Evolutionary conservation across 2,113 vertebrate species (phyloP).

Genomic region (Arenaria interpres): DNA sequence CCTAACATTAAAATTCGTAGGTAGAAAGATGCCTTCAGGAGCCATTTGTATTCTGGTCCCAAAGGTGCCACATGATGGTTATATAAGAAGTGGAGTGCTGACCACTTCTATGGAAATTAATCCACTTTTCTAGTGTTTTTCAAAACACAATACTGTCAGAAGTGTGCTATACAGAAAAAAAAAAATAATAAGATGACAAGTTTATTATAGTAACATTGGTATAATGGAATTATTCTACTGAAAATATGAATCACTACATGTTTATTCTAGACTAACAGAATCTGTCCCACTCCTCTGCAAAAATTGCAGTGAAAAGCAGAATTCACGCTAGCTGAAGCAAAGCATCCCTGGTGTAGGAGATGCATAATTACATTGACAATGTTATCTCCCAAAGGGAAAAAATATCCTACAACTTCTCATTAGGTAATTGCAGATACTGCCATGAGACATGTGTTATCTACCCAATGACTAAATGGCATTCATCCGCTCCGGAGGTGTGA

Average conservation of each 20-base stretch:
- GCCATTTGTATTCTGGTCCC: background rate
- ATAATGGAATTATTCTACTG: background rate
- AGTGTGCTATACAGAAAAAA: background rate
- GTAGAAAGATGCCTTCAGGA: background rate
- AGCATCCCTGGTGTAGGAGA: background rate
- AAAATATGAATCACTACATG: background rate
- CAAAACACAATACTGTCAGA: background rate
- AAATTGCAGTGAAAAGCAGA: constrained; percentile 7
- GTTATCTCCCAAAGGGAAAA: background rate
- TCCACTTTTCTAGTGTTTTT: background rate
- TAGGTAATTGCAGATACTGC: background rate
- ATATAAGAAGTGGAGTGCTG: background rate
- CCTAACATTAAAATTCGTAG: background rate
- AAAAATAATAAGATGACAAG: background rate
- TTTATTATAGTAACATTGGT: background rate
- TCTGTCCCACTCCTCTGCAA: background rate
- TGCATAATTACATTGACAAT: background rate
- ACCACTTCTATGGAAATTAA: background rate
- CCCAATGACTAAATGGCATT: background rate
- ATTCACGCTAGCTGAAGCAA: background rate
- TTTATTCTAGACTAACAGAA: background rate
- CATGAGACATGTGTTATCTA: background rate
- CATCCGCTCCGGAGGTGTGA: background rate
- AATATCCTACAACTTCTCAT: background rate
- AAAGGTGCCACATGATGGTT: background rate